Conservation (phyloP, 2,888 invertebrate species). For the Mythimna vitellina region DNA sequence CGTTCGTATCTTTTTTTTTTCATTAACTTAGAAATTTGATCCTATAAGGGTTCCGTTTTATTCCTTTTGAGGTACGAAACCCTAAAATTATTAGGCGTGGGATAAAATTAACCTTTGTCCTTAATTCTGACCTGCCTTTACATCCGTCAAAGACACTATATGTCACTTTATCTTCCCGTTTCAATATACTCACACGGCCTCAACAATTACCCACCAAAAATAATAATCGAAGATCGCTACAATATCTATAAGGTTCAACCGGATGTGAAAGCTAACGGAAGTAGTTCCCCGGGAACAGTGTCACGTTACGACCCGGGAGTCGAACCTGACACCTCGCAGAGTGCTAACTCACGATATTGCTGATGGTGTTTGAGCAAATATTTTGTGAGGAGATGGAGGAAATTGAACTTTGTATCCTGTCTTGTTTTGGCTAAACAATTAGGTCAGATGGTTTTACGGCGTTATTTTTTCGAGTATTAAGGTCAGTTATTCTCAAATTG, state of each 20-base stretch:
- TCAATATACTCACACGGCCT: constrained; percentile 14
- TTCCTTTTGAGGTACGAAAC: too few relatives aligned
- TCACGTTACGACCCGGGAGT: constrained; percentile 61
- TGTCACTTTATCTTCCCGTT: not conserved
- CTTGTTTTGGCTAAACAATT: not conserved
- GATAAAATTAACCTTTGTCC: not conserved
- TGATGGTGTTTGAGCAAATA: constrained; percentile 33
- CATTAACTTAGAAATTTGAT: too few relatives aligned
- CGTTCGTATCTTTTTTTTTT: too few relatives aligned
- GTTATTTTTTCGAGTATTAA: too few relatives aligned
- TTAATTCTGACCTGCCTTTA: not conserved
- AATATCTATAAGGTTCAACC: constrained; percentile 46
- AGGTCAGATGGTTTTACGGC: too few relatives aligned
- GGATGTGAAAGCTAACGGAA: constrained; percentile 62
- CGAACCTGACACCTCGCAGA: constrained; percentile 60
- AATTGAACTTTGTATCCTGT: not conserved
- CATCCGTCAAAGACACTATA: constrained; percentile 3
- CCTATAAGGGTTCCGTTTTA: too few relatives aligned
- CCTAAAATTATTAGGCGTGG: constrained; percentile 1
- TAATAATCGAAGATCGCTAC: constrained; percentile 18
- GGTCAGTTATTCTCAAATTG: too few relatives aligned
- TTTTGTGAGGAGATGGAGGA: not conserved
- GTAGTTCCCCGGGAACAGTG: constrained; percentile 49
- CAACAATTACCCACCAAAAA: constrained; percentile 9
- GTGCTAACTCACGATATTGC: constrained; percentile 47